These are phyloP conservation scores for Parthenolecanium corni DNA, from an alignment of 2,888 invertebrate genomes.

Conservation along the genomic window DNA sequence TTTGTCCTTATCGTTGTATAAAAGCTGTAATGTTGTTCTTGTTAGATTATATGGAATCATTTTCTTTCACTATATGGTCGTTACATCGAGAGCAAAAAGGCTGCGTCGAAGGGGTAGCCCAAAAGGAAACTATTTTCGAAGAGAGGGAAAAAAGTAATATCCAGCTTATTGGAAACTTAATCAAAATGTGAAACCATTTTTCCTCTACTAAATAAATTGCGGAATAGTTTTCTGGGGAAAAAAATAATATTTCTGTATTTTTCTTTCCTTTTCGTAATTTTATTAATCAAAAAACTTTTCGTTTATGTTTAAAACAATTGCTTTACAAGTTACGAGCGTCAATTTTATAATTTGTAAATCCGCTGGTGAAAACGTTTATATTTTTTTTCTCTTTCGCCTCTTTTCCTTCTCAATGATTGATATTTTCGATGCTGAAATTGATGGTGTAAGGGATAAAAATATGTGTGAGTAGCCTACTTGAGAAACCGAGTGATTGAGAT, in stretches of 20 bases:
- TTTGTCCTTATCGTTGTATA: slow-evolving; percentile 28
- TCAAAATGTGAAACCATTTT: slow-evolving; percentile 25
- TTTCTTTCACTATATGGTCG: slow-evolving; percentile 26
- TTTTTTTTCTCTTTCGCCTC: neutral
- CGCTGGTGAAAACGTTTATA: neutral
- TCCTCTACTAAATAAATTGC: slow-evolving; percentile 25
- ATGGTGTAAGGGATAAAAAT: too few species aligned
- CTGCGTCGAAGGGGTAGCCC: too few species aligned
- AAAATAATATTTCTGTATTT: neutral
- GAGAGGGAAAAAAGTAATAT: slow-evolving; percentile 21
- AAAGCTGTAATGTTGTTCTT: slow-evolving; percentile 26
- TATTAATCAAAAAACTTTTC: slow-evolving; percentile 20
- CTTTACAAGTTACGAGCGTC: neutral
- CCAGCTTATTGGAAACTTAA: slow-evolving; percentile 27
- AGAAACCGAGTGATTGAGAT: too few species aligned
- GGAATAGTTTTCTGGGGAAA: slow-evolving; percentile 7
- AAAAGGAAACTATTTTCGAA: too few species aligned
- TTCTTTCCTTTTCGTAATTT: slow-evolving; percentile 9
- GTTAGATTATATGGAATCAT: slow-evolving; percentile 25
- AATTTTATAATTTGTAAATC: slow-evolving; percentile 9
- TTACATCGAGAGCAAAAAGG: neutral
- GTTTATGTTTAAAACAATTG: slow-evolving; percentile 11
- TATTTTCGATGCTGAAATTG: neutral
- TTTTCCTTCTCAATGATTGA: neutral
- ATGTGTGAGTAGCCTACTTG: too few species aligned